Conservation (phyloP, 2,797 vertebrate genomes). For the Parauchenoglanis punctatus region DNA sequence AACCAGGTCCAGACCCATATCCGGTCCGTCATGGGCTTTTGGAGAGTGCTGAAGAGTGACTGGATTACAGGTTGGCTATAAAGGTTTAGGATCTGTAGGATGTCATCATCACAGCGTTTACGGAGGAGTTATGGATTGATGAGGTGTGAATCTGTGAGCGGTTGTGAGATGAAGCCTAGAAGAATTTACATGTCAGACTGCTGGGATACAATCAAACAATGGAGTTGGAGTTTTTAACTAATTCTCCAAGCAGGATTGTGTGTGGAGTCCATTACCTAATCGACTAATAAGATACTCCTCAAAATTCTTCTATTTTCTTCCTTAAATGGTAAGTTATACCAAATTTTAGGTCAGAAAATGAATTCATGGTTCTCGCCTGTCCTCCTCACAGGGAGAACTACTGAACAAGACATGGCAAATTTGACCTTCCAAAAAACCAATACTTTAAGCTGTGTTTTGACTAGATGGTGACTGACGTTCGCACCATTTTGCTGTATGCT, state of each 20-base stretch:
- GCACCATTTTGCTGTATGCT: neutral
- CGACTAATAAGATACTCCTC: neutral
- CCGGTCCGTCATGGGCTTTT: neutral
- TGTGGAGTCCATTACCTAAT: neutral
- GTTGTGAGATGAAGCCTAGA: neutral
- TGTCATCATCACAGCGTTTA: neutral
- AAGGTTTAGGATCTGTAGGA: conserved; percentile 9
- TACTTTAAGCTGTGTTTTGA: neutral
- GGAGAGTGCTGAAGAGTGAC: neutral
- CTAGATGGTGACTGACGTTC: neutral
- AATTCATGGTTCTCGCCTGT: neutral
- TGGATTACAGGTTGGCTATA: conserved; percentile 20
- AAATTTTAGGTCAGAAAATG: neutral
- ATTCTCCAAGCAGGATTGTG: neutral
- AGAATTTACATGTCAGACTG: neutral
- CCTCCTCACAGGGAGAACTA: neutral
- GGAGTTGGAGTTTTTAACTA: neutral
- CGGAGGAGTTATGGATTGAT: neutral
- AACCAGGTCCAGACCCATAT: neutral
- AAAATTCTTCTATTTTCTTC: neutral
- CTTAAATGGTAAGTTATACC: neutral
- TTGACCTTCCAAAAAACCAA: neutral
- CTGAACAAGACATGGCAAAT: neutral
- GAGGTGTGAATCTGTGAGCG: neutral
- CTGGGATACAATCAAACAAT: neutral